phyloP scores from a whole-genome alignment of 2,888 invertebrate genomes.

The Eustalomyia histrio region DNA sequence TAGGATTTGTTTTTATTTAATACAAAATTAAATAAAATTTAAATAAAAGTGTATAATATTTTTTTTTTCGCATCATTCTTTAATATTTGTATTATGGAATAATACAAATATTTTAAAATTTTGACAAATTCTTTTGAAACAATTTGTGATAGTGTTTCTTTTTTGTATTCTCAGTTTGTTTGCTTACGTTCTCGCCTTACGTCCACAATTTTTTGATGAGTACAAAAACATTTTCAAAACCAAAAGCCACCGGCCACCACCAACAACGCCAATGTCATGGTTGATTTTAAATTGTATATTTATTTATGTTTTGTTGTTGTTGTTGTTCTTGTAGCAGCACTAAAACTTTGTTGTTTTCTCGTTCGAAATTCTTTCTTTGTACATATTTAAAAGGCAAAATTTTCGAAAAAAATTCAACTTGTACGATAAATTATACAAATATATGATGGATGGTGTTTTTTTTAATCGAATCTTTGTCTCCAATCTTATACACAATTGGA shows the following conservation, averaged over 20 bases:
- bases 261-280: slow-evolving; percentile 9
- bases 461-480: not conserved
- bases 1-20: too few relatives aligned
- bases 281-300: not conserved
- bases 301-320: not conserved
- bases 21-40: too few relatives aligned
- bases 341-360: not conserved
- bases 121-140: slow-evolving; percentile 34
- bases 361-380: not conserved
- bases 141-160: not conserved
- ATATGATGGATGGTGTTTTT: not conserved
- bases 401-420: not conserved
- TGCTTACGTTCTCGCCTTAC: not conserved
- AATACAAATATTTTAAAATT: slow-evolving; percentile 7
- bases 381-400: not conserved
- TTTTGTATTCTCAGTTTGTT: not conserved
- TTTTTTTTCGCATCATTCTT: slow-evolving; percentile 15
- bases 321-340: not conserved
- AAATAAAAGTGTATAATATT: not conserved
- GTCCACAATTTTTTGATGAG: not conserved
- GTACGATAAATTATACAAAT: slow-evolving; percentile 7
- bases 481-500: not conserved
- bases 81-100: slow-evolving; percentile 17
- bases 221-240: not conserved
- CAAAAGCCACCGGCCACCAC: not conserved